These are phyloP conservation scores for Drosophila athabasca DNA, from an alignment of 1,140 invertebrate species.

Conservation along the genomic window DNA sequence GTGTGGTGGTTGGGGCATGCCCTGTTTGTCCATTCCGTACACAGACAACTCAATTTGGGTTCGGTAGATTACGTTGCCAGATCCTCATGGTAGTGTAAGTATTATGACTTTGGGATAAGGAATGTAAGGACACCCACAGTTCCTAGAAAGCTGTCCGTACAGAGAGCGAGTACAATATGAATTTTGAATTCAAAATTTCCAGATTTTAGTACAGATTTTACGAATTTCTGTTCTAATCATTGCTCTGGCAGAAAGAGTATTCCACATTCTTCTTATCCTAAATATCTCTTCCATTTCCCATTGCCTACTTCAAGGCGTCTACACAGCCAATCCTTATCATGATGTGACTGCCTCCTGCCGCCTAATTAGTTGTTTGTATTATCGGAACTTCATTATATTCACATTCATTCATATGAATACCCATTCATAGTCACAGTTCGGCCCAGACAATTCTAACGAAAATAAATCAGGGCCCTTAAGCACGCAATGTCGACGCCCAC, in stretches of 20 bases:
- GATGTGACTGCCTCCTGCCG: background rate
- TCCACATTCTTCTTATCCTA: background rate
- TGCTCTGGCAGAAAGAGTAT: background rate
- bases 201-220: too few species aligned
- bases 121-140: background rate
- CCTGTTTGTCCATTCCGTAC: constrained; percentile 41
- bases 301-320: background rate
- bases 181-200: too few species aligned
- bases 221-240: too few species aligned
- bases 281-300: background rate
- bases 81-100: background rate
- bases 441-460: constrained; percentile 40
- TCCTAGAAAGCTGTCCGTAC: too few species aligned
- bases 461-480: constrained; percentile 65
- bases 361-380: constrained; percentile 22
- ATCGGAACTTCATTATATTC: constrained; percentile 52
- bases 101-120: background rate
- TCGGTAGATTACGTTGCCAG: constrained; percentile 32
- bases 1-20: constrained; percentile 5
- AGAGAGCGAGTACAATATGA: too few species aligned
- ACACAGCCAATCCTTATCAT: background rate
- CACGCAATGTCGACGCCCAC: constrained; percentile 63
- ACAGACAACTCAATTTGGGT: constrained; percentile 56
- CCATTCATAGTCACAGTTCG: constrained; percentile 12
- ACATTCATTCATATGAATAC: constrained; percentile 43